Evolutionary conservation across 2,797 vertebrate genomes (phyloP), one percentile per base, ranked within the genome.

Genomic region (Anomalospiza imberbis): DNA sequence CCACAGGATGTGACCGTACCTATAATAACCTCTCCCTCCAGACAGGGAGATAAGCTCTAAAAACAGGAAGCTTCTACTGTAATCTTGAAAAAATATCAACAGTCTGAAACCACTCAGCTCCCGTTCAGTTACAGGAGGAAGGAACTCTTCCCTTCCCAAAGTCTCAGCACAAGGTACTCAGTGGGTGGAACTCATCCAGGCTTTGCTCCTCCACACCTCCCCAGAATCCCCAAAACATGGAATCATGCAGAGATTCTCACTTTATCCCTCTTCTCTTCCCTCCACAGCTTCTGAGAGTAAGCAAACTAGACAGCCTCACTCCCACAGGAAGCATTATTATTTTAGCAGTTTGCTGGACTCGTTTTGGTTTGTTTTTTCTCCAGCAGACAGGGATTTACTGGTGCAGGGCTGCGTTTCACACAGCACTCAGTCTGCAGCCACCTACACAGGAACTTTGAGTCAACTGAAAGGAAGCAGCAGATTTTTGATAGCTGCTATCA

Each of bases 11-110:
- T 97, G 96, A 96, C 94, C 19, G 10, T 60, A 94, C 95, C 93
- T 94, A 85, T 83, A 95, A 58, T 82, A 91, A 95, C 95, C 96
- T 94, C 83, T 95, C 92, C 94, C 96, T 95, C 93, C 96, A 95
- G 96, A 96, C 86, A 29, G 79, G 85, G 87, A 97, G 97, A 97
- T 95, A 96, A 96, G 88, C 94, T 95, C 93, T 94, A 67, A 97
- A 97, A 97, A 95, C 96, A 97, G 97, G 96, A 98, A 98, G 95
- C 92, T 95, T 91, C 76, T 94, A 70, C 89, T 91, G 82, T 70
- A 93, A 95, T 91, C 89, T 89, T 93, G 91, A 97, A 88, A 94
- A 95, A 89, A 67, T 51, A 91, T 96, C 94, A 97, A 73, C 73
- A 95, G 84, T 50, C 57, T 79, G 72, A 67, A 94, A 75, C 63